Evolutionary conservation across 2,797 vertebrate genomes (phyloP), one percentile per base, ranked within the genome.

Genomic region (Danio albolineatus): DNA sequence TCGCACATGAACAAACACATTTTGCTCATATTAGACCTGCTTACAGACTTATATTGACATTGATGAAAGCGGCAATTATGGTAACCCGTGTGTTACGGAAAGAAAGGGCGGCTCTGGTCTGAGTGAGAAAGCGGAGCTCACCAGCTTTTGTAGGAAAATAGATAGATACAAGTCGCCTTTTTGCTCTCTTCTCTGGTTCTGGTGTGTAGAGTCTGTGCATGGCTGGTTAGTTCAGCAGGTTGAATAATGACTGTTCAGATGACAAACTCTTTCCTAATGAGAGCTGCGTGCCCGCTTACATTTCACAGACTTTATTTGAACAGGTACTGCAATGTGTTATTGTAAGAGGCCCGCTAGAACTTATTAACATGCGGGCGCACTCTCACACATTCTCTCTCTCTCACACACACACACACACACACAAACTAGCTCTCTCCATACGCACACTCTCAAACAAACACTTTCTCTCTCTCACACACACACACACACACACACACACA

Each of bases 41-140:
- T 83, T 83, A 81, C 76, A 88, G 85, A 92, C 86, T 89, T 91
- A 90, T 90, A 91, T 87, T 90, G 90, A 92, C 87, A 86, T 86
- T 88, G 89, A 91, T 92, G 86, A 92, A 91, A 91, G 89, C 84
- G 80, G 71, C 89, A 87, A 91, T 93, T 90, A 93, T 67, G 80
- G 85, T 44, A 38, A 71, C 6, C 56, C 12, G 19, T 10, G 16
- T 39, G 10, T 44, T 43, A n/a, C 1, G 0, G 48, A 16, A 83
- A 74, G 51, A 21, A 78, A 74, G 8, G 49, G 48, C 54, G 4
- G 6, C 38, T 59, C 41, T 38, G 10, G 43, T 39, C 4, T 7
- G 8, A 51, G 43, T 0, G 60, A 65, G 57, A 56, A 70, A 39
- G 38, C 57, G 61, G 43, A 60, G 70, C 28, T 49, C 9, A 16